These are phyloP conservation scores for Phrynosoma blainvillii DNA, from an alignment of 2,113 vertebrate genomes.

Conservation along the genomic window DNA sequence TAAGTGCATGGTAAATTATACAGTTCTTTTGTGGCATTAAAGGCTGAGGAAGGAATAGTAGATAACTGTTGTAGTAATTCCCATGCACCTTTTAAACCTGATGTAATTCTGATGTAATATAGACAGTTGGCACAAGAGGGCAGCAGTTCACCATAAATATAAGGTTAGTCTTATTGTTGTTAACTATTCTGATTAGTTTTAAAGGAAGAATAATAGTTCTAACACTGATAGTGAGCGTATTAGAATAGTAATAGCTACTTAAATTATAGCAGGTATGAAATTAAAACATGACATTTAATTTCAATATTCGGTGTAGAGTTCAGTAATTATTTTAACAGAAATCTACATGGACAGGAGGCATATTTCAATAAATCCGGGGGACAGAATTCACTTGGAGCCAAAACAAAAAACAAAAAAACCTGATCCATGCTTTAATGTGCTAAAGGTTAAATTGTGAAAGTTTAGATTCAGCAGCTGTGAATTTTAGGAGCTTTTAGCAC, in stretches of 20 bases:
- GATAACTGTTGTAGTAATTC: background rate
- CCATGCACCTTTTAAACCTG: background rate
- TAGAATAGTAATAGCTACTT: slow-evolving; percentile 18
- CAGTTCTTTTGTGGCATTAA: background rate
- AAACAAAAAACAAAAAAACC: no score
- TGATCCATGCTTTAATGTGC: no score
- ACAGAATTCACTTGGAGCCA: no score
- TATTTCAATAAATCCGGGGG: background rate
- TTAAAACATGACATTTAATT: slow-evolving; percentile 13
- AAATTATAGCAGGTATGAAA: slow-evolving; percentile 12
- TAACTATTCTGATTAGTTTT: slow-evolving; percentile 13
- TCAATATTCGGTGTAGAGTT: background rate
- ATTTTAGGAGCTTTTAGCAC: no score
- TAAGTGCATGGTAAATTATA: background rate
- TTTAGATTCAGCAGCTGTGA: no score
- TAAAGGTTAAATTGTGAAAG: no score
- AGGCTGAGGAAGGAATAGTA: background rate
- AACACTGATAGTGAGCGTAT: slow-evolving; percentile 12
- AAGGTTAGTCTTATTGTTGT: background rate
- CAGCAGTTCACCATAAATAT: slow-evolving; percentile 57
- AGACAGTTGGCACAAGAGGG: slow-evolving; percentile 68
- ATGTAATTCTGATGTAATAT: slow-evolving; percentile 48
- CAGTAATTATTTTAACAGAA: background rate
- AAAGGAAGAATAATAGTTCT: slow-evolving; percentile 13
- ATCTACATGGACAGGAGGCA: background rate